These are phyloP conservation scores for Varroa destructor DNA, from an alignment of 1,140 invertebrate genomes.

Conservation along the genomic window DNA sequence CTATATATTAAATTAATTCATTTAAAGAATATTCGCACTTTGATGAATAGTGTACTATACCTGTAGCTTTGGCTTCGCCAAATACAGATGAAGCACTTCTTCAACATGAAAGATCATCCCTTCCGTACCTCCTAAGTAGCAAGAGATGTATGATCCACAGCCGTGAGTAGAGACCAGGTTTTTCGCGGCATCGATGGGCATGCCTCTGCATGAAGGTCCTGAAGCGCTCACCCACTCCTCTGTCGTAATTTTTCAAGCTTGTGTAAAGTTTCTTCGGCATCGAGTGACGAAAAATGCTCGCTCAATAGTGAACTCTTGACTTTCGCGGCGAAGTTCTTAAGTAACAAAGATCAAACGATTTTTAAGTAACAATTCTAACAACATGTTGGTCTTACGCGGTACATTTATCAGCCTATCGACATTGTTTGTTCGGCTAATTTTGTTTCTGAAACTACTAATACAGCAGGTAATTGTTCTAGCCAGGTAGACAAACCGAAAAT, in stretches of 20 bases:
- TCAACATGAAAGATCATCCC: background rate
- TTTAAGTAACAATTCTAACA: too few relatives aligned
- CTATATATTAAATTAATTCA: too few relatives aligned
- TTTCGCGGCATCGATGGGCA: slow-evolving; percentile 29
- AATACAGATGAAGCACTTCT: background rate
- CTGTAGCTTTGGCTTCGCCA: background rate
- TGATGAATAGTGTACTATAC: background rate
- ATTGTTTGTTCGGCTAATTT: background rate
- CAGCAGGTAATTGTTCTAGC: too few relatives aligned
- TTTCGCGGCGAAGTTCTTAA: background rate
- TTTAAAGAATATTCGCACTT: background rate
- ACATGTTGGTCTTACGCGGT: background rate
- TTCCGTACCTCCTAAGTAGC: slow-evolving; percentile 22
- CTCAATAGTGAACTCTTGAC: background rate
- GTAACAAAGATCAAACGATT: background rate
- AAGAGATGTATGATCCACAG: slow-evolving; percentile 27
- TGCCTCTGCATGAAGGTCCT: slow-evolving; percentile 24
- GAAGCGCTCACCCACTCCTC: slow-evolving; percentile 41
- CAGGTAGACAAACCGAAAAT: too few relatives aligned
- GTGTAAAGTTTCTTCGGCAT: slow-evolving; percentile 41
- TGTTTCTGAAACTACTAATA: background rate
- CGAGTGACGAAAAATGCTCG: background rate
- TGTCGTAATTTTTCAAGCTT: slow-evolving; percentile 49
- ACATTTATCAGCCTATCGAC: background rate
- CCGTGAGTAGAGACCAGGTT: slow-evolving; percentile 25